Evolutionary conservation across 2,888 invertebrate species (phyloP).

Genomic region (Troides helena): DNA sequence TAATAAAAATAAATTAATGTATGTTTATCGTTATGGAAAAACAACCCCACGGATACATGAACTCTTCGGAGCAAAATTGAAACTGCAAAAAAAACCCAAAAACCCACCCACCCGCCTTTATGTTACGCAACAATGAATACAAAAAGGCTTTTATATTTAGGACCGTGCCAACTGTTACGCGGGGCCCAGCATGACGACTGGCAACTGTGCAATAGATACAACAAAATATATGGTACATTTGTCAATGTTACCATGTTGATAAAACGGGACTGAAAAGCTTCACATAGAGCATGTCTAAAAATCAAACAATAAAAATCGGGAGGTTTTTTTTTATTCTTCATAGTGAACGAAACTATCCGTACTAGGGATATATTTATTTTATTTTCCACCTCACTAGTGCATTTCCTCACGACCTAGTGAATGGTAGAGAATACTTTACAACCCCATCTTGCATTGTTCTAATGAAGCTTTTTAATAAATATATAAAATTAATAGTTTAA

Average conservation of each 20-base stretch:
- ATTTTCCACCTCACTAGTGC: too few relatives aligned
- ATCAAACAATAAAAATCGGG: too few relatives aligned
- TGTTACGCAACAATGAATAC: conserved; percentile 1
- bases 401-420: too few relatives aligned
- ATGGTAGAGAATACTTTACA: too few relatives aligned
- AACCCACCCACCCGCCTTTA: background rate
- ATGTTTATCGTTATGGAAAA: background rate
- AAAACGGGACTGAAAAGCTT: conserved; percentile 2
- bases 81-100: background rate
- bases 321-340: too few relatives aligned
- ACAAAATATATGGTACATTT: conserved; percentile 6
- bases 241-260: conserved; percentile 7
- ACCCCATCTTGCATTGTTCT: too few relatives aligned
- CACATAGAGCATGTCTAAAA: background rate
- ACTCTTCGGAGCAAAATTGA: background rate
- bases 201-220: conserved; percentile 1
- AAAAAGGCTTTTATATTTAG: conserved; percentile 6
- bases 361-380: too few relatives aligned
- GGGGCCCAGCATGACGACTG: background rate
- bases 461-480: too few relatives aligned
- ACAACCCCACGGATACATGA: background rate
- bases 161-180: background rate
- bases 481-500: too few relatives aligned
- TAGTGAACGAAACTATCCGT: too few relatives aligned
- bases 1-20: background rate